Evolutionary conservation across 2,888 invertebrate species (phyloP), one percentile per base, ranked within the genome.

Genomic region (Hemithea aestivaria): DNA sequence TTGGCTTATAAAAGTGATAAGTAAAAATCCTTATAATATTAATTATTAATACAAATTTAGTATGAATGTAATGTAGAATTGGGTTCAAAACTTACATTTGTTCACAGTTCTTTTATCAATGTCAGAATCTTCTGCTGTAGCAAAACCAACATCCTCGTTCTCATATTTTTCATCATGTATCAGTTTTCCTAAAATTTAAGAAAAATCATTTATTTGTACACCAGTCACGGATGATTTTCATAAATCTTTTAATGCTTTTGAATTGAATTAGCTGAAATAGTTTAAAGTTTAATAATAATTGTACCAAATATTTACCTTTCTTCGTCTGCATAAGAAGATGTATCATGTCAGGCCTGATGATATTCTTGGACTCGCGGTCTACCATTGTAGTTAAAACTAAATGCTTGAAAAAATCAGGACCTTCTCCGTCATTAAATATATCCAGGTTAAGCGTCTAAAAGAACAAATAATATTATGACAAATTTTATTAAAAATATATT

Each of bases 341-440:
- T 16, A 90, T 87, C 87, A 90, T 83, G 49, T 90, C 90, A 1
- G 81, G 84, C 2, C 90, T 72, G 1, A 79, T 36, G 9, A 89
- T 85, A 1, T 82, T 71, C 8, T 81, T 58, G 11, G 66, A 61
- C 47, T 84, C 76, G 1, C 90, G 71, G 12, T 84, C 63, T 23
- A 65, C 63, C 72, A 89, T 88, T 1, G 82, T 77, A 24, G 65
- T 65, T 2, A 75, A 34, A 0, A 88, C 78, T 0, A 89, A 34
- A 6, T 59, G 53, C 32, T 58, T 64, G 50, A 88, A 88, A 50
- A 87, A 89, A 0, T 68, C 42, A 0, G 57, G 58, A 0, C 62
- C 52, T 7, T 72, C 37, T 4, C 50, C 56, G 1, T 73, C 54
- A 26, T 73, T 54, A 26, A 88, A 77, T 0, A 88, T 33, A 3